Percentiles rank a stretch among this genome's conserved stretches.
phyloP scores from a whole-genome alignment of 2,113 vertebrate genomes.

The Labrus mixtus region DNA sequence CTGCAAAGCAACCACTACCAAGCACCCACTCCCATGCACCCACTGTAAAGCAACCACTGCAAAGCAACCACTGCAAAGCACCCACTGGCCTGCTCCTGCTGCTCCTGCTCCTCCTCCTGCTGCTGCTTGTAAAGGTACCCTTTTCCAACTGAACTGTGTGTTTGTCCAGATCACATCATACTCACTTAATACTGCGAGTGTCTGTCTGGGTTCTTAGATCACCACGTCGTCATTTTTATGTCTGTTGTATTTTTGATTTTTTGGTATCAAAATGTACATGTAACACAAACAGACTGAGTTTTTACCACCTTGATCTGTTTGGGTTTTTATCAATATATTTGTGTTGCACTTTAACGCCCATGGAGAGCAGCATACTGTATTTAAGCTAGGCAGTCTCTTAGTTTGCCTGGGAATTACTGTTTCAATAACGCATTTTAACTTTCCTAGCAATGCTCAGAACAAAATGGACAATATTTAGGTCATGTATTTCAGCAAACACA shows the following conservation, averaged over 20 bases:
- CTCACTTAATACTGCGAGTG: neutral
- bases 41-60: slow-evolving; percentile 27
- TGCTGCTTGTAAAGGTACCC: slow-evolving; percentile 57
- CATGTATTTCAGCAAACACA: too few relatives aligned
- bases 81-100: slow-evolving; percentile 43
- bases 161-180: neutral
- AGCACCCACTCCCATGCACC: neutral
- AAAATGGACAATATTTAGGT: too few relatives aligned
- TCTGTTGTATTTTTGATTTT: neutral
- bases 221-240: neutral
- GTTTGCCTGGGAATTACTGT: too few relatives aligned
- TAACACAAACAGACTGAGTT: neutral
- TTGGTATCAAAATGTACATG: neutral
- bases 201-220: neutral
- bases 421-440: too few relatives aligned
- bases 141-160: slow-evolving; percentile 9
- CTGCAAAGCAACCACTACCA: too few relatives aligned
- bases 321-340: neutral
- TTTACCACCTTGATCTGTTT: neutral
- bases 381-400: too few relatives aligned
- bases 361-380: neutral
- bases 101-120: slow-evolving; percentile 41
- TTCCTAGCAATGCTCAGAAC: too few relatives aligned
- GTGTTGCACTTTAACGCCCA: neutral
- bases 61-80: slow-evolving; percentile 23